Evolutionary conservation across 2,113 vertebrate species (phyloP).

Genomic region (Bos indicus): DNA sequence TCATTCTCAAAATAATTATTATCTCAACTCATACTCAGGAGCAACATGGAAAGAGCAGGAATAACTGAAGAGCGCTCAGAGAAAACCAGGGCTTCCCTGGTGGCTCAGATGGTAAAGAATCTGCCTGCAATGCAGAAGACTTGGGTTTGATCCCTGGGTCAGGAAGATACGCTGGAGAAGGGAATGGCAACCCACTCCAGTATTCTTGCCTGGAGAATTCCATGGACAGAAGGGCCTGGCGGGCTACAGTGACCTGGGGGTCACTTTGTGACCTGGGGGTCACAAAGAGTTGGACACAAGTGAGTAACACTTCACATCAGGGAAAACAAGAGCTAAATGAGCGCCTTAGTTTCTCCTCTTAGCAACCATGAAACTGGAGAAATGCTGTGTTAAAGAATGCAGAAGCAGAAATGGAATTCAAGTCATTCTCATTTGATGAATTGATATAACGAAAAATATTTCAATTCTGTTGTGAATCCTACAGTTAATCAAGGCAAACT

Average conservation of each 20-base stretch:
- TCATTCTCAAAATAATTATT: background rate
- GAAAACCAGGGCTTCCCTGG: background rate
- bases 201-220: background rate
- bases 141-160: background rate
- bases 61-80: background rate
- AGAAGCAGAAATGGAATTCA: background rate
- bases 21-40: background rate
- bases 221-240: background rate
- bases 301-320: background rate
- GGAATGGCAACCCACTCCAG: background rate
- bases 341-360: background rate
- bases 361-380: background rate
- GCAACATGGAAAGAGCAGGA: background rate
- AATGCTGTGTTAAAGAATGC: background rate
- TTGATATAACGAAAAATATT: background rate
- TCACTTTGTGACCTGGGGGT: background rate
- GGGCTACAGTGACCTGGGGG: background rate
- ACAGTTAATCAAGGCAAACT: background rate
- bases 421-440: background rate
- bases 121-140: background rate
- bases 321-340: background rate
- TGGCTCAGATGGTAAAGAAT: background rate
- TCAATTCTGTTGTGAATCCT: background rate
- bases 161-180: background rate
- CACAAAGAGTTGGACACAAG: background rate